Conservation (phyloP, 2,797 vertebrate genomes). For the Megalops cyprinoides region DNA sequence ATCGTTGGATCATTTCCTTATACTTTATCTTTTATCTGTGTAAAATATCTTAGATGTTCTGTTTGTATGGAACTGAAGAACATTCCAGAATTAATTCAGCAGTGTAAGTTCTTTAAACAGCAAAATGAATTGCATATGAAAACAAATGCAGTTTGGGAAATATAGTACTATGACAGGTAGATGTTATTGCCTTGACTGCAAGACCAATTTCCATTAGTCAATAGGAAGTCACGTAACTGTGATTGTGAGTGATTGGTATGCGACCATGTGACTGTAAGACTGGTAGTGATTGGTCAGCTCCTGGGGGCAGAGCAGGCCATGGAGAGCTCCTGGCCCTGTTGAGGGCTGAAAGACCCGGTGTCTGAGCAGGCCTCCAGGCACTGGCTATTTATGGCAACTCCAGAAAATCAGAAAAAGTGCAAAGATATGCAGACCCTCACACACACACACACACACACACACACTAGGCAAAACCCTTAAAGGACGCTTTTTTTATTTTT, state of each 20-base stretch:
- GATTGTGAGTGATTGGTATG: conserved; percentile 1
- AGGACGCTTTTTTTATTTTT: conserved; percentile 54
- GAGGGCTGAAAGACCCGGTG: conserved; percentile 24
- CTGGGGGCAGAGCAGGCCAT: conserved; percentile 13
- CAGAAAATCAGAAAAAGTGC: conserved; percentile 50
- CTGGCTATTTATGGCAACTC: conserved; percentile 53
- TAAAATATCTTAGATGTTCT: conserved; percentile 34
- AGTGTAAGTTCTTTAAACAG: conserved; percentile 28
- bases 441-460: conserved; percentile 21
- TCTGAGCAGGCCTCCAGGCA: conserved; percentile 42
- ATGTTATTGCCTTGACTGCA: not conserved
- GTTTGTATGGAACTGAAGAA: conserved; percentile 32
- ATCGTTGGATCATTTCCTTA: conserved; percentile 53
- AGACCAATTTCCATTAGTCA: not conserved
- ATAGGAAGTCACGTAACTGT: not conserved
- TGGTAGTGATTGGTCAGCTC: conserved; percentile 24
- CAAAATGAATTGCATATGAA: conserved; percentile 28
- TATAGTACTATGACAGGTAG: not conserved
- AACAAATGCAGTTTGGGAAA: not conserved
- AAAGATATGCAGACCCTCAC: conserved; percentile 43
- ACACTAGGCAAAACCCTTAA: conserved; percentile 46
- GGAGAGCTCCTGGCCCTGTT: conserved; percentile 17
- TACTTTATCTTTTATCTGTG: conserved; percentile 52
- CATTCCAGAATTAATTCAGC: conserved; percentile 43
- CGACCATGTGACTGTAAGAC: conserved; percentile 4